Evolutionary conservation across 2,113 vertebrate genomes (phyloP), one percentile per base, ranked within the genome.

Genomic region (Ctenomys sociabilis): DNA sequence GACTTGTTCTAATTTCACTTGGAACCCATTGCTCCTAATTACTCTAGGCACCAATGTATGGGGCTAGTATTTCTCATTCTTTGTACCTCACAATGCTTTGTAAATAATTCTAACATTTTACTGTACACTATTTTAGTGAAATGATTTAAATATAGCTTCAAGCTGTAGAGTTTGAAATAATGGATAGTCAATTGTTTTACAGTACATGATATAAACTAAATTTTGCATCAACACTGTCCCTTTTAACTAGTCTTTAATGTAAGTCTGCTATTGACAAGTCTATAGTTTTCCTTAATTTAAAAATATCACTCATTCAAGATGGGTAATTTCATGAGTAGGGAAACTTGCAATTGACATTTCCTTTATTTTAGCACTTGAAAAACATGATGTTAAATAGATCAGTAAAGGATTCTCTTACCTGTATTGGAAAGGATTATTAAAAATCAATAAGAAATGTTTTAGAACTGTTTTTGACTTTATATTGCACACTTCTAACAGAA

Each of bases 281-380:
- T 30, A 66, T 32, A 3, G 28, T 30, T 73, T 85, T 52, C 30
- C 68, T 66, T 91, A 80, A 59, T 5, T 30, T 92, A 52, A 49
- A 77, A 64, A 32, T 26, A 13, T 72, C 26, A 59, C 13, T 77
- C 28, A 45, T 12, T 95, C 24, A 24, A 81, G 11, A 72, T 91
- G 28, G 37, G 28, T 24, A 81, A 40, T 86, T 95, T 95, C n/a
- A 26, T 49, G 21, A 21, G 66, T 83, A 40, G 32, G 30, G 73
- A 78, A 78, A 52, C 82, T 95, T 59, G 85, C 0, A 3, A 24
- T 77, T 52, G 37, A 45, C 28, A 22, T 43, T 57, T 54, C 17
- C 82, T 85, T 49, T 57, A 59, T 81, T 96, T 40, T 16, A 73
- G 40, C 30, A 37, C 12, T 75, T 63, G 45, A 95, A 91, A 88